These are phyloP conservation scores for Trichonephila inaurata DNA, from an alignment of 1,140 invertebrate species.

Conservation along the genomic window DNA sequence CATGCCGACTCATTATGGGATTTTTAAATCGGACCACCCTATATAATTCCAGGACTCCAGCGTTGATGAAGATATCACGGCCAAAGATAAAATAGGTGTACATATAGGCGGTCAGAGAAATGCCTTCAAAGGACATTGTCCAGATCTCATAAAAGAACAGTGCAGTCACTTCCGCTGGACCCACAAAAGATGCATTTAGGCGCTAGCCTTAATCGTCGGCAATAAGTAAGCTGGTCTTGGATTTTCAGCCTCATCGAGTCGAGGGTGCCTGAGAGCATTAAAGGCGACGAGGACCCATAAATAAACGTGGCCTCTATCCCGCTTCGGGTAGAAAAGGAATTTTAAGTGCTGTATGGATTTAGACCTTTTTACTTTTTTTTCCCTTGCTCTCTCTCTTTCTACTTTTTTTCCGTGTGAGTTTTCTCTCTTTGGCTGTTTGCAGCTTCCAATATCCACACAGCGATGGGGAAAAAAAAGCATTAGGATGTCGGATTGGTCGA, in stretches of 20 bases:
- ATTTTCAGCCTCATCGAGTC: conserved; percentile 9
- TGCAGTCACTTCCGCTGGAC: not conserved
- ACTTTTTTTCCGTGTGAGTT: not conserved
- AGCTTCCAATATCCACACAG: not conserved
- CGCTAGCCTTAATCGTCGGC: not conserved
- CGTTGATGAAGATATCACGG: not conserved
- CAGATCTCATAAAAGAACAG: conserved; percentile 28
- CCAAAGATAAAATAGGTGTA: not conserved
- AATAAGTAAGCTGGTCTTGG: conserved; percentile 1
- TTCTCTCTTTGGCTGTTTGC: not conserved
- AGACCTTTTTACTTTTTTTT: not conserved
- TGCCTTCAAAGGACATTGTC: conserved; percentile 23
- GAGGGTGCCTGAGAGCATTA: conserved; percentile 6
- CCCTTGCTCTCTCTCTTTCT: not conserved
- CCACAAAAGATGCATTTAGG: conserved; percentile 20
- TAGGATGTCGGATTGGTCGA: conserved; percentile 1
- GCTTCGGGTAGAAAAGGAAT: conserved; percentile 23
- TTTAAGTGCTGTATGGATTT: conserved; percentile 52
- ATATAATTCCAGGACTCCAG: conserved; percentile 25
- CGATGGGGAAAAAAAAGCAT: not conserved
- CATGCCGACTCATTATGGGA: conserved; percentile 52
- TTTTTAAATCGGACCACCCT: conserved; percentile 35
- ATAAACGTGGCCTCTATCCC: not conserved
- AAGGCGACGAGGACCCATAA: not conserved
- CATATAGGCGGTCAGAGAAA: conserved; percentile 16